Conservation (phyloP, 2,888 invertebrate genomes). For the Eupithecia exiguata region DNA sequence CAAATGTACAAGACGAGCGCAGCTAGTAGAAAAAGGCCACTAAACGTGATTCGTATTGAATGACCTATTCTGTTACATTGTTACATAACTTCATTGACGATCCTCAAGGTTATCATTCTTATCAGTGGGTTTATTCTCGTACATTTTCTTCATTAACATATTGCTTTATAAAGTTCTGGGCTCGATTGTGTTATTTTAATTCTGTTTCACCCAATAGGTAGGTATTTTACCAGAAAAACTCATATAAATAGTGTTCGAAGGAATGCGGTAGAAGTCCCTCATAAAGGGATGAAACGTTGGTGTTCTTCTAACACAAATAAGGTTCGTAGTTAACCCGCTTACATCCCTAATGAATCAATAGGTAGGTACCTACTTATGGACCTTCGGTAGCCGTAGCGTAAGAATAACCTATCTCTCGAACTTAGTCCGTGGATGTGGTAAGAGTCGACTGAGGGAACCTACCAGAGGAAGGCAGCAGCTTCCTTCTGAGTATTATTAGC, state of each 20-base stretch:
- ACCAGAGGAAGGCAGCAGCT: no score
- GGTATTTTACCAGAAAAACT: no score
- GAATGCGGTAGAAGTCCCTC: no score
- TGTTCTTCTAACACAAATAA: no score
- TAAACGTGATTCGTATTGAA: slow-evolving; percentile 7
- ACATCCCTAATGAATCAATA: no score
- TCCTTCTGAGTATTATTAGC: no score
- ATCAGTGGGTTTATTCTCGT: slow-evolving; percentile 14
- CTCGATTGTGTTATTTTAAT: background rate
- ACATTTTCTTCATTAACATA: slow-evolving; percentile 6
- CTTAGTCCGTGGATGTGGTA: no score
- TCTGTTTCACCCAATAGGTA: background rate
- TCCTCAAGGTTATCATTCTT: slow-evolving; percentile 19
- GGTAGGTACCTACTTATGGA: background rate
- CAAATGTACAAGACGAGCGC: background rate
- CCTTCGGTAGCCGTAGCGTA: background rate
- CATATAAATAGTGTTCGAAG: no score
- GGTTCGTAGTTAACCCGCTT: no score
- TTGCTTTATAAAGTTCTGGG: background rate
- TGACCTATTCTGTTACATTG: slow-evolving; percentile 10
- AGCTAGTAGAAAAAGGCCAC: background rate
- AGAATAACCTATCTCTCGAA: no score
- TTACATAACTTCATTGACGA: slow-evolving; percentile 27
- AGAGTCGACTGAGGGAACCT: no score
- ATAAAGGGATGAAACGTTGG: no score